Conservation (phyloP, 1,140 invertebrate genomes). For the Alviniconcha marisindica region DNA sequence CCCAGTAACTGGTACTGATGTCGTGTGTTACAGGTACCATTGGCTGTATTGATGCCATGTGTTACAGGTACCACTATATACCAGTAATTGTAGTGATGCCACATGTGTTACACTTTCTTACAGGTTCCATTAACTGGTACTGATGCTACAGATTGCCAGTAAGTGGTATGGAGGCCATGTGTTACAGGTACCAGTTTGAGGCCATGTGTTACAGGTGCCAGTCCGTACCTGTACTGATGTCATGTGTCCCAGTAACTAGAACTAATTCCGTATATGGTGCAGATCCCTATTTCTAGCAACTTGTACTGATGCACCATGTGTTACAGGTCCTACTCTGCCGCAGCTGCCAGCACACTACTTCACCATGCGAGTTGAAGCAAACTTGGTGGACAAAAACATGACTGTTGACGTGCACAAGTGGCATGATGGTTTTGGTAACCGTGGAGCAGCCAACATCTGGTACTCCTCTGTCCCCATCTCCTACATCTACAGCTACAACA, state of each 20-base stretch:
- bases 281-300: background rate
- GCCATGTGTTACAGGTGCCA: background rate
- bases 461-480: slow-evolving; percentile 31
- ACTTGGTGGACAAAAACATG: slow-evolving; percentile 49
- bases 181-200: background rate
- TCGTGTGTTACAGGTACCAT: too few species aligned
- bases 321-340: slow-evolving; percentile 39
- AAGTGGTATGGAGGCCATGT: background rate
- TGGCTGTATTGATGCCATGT: too few species aligned
- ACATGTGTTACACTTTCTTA: too few species aligned
- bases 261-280: background rate
- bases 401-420: slow-evolving; percentile 51
- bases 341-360: slow-evolving; percentile 42
- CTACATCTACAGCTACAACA: slow-evolving; percentile 46
- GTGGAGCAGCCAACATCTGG: slow-evolving; percentile 43
- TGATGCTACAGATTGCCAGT: background rate
- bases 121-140: too few species aligned
- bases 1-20: too few species aligned
- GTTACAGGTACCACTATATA: too few species aligned
- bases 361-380: slow-evolving; percentile 51
- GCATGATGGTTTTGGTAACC: slow-evolving; percentile 46
- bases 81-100: too few species aligned
- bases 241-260: too few species aligned
- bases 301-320: background rate
- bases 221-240: too few species aligned